Evolutionary conservation across 2,113 vertebrate species (phyloP).

Genomic region (Notarius quadriscutis): DNA sequence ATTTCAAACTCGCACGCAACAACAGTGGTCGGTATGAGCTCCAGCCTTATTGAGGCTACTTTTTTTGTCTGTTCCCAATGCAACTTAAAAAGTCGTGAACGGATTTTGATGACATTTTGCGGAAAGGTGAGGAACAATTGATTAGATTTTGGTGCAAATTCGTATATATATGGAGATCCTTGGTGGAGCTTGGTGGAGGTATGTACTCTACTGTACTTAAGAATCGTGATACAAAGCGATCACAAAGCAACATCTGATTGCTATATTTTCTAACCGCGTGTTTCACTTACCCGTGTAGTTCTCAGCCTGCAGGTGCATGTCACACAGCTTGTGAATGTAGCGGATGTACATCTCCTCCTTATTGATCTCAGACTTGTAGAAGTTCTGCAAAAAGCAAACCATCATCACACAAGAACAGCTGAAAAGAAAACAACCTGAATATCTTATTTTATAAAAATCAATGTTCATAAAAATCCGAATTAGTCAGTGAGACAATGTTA

Average conservation of each 20-base stretch:
- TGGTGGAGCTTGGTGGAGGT: no score
- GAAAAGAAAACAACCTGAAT: neutral
- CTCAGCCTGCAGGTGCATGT: slow-evolving; percentile 96
- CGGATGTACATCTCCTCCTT: slow-evolving; percentile 99
- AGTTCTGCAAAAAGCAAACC: slow-evolving; percentile 78
- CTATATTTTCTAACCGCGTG: neutral
- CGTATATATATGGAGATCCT: no score
- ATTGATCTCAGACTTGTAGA: slow-evolving; percentile 98
- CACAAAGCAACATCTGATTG: neutral
- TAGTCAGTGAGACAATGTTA: neutral
- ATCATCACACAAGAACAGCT: neutral
- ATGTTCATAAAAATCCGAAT: neutral
- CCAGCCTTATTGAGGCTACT: no score
- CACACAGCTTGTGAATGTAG: slow-evolving; percentile 97
- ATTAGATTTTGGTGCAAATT: no score
- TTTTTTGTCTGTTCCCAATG: no score
- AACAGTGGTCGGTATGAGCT: no score
- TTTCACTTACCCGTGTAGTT: slow-evolving; percentile 86
- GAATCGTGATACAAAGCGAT: neutral
- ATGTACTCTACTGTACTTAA: no score
- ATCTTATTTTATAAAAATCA: neutral
- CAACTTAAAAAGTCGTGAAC: no score
- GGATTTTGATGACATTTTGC: no score
- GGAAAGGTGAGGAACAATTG: no score
- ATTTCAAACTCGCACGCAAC: no score